A percentile compares a stretch with the other conserved stretches of the same genome.
phyloP scores from a whole-genome alignment of 2,113 vertebrate species.

The Cheirogaleus medius region DNA sequence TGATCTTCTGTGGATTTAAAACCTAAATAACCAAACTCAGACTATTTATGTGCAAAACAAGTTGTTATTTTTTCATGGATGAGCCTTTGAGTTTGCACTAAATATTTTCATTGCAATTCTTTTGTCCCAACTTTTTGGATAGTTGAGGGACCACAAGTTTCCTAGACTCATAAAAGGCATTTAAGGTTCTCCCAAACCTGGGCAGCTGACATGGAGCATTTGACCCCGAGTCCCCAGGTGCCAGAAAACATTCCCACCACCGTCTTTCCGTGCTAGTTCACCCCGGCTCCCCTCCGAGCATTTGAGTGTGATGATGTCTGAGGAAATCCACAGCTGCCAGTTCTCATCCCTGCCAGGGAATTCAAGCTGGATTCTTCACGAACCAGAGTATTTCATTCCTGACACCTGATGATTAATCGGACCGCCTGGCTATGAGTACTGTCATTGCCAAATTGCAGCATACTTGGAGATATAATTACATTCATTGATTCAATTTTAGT shows the following conservation, averaged over 20 bases:
- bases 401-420: background rate
- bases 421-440: background rate
- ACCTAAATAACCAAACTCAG: background rate
- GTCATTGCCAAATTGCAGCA: background rate
- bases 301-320: fast-evolving
- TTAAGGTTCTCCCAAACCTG: background rate
- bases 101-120: background rate
- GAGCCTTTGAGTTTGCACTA: background rate
- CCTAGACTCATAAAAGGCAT: background rate
- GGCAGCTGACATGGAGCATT: too few species aligned
- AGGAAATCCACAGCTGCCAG: fast-evolving
- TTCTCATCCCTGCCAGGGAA: background rate
- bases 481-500: conserved; percentile 15
- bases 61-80: background rate
- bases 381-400: background rate
- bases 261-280: fast-evolving
- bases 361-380: background rate
- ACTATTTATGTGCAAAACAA: background rate
- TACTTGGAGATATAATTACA: background rate
- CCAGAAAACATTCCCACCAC: fast-evolving
- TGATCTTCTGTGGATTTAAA: background rate
- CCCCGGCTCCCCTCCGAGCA: background rate
- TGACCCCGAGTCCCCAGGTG: background rate
- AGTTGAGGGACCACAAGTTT: background rate
- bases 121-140: background rate